Evolutionary conservation across 2,113 vertebrate genomes (phyloP).

Genomic region (Perccottus glenii): DNA sequence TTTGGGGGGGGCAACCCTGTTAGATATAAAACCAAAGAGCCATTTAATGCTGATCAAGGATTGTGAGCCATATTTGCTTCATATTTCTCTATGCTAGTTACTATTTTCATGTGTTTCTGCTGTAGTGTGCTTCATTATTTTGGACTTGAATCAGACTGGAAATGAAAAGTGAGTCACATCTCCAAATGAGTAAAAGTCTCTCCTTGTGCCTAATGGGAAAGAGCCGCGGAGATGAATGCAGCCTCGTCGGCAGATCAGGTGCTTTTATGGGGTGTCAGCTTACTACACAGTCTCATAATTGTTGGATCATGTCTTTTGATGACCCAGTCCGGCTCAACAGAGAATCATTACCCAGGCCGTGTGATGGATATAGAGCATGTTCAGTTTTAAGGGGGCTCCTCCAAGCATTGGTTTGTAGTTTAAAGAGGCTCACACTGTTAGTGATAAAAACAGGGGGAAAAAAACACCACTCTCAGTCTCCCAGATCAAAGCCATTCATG

Average conservation of each 20-base stretch:
- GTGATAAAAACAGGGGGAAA: neutral
- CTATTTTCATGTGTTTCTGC: constrained; percentile 46
- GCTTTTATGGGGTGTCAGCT: constrained; percentile 67
- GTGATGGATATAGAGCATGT: constrained; percentile 54
- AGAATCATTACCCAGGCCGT: constrained; percentile 62
- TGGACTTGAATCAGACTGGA: constrained; percentile 61
- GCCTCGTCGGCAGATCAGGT: constrained; percentile 63
- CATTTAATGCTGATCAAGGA: constrained; percentile 70
- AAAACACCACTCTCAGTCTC: neutral
- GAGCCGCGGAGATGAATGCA: constrained; percentile 59
- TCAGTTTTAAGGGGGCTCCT: constrained; percentile 44
- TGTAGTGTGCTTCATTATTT: constrained; percentile 68
- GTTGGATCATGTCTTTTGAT: constrained; percentile 72
- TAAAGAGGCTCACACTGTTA: constrained; percentile 47
- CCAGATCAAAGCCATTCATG: neutral
- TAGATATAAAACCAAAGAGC: constrained; percentile 67
- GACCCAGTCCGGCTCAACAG: constrained; percentile 63
- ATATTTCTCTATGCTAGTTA: constrained; percentile 43
- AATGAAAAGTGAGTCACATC: constrained; percentile 64
- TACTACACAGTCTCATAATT: constrained; percentile 69
- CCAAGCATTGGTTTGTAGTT: constrained; percentile 45
- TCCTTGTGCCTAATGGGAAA: constrained; percentile 66
- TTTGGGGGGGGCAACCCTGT: constrained; percentile 22
- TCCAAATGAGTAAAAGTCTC: constrained; percentile 64
- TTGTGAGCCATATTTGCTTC: constrained; percentile 56